Base-by-base conservation (phyloP, 2,113 vertebrate species). In the Saccopteryx leptura region DNA sequence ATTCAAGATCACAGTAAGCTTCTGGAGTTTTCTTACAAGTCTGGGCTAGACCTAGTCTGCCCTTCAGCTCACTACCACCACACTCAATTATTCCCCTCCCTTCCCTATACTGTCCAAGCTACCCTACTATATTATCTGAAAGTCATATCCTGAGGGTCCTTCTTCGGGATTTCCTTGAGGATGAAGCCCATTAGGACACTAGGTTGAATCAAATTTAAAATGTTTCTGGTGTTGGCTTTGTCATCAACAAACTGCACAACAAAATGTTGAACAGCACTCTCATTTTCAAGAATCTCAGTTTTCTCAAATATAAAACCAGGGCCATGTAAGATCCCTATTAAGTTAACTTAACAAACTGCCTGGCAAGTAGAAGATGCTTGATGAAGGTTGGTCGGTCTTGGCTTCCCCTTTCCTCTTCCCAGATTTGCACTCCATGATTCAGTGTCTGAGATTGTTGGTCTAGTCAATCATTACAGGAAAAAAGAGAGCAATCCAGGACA, bases 101-200 rank as follows among this genome's bases (percentile, higher is more conserved):
- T 91, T 81, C 9, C 33, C 9, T 81, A 72, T 63, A 60, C 9
- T 50, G 11, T 18, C 28, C 50, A 71, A 61, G 26, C 26, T 17
- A 54, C 24, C 26, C 9, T 75, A 31, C 18, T 75, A 5, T 58
- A 33, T 50, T 54, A 3, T 86, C 56, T 92, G 54, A 79, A 56
- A 48, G 8, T 78, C 52, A 66, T 33, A 85, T 9, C 8, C 39
- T 48, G 10, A 88, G n/a, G 2, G 12, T 91, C 21, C 4, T 69
- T 39, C 24, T 81, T 85, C 65, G 66, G 54, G 14, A 69, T 89
- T 81, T 93, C 85, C 72, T 85, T 91, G 28, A 89, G 24, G 58
- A 87, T 91, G 17, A 81, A 92, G n/a, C 12, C 31, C 23, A 39
- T 71, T 71, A 71, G 48, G 89, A 54, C 1, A 69, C 17, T 60